Percentiles rank a stretch among this genome's conserved stretches.
Conservation (phyloP, 2,113 vertebrate genomes). For the Geothlypis trichas region DNA sequence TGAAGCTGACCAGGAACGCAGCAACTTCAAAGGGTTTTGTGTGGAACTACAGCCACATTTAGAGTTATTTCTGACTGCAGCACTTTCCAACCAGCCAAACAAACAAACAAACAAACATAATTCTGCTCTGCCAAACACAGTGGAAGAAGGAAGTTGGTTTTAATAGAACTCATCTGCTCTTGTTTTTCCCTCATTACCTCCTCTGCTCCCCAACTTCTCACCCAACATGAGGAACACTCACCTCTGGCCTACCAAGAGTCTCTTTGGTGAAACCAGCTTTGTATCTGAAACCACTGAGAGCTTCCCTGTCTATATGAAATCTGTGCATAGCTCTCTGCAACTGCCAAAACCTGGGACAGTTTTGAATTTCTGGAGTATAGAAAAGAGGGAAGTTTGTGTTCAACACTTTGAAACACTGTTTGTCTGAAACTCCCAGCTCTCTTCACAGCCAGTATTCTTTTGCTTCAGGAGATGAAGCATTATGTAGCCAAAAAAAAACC, state of each 20-base stretch:
- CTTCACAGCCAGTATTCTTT: background rate
- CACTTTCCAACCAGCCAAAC: background rate
- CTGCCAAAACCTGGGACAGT: background rate
- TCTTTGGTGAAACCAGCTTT: background rate
- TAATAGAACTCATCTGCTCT: background rate
- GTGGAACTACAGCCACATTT: background rate
- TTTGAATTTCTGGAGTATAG: background rate
- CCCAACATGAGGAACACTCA: background rate
- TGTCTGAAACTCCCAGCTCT: background rate
- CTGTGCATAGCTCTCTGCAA: background rate
- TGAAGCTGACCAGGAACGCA: background rate
- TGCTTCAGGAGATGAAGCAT: background rate
- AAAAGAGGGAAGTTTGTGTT: background rate
- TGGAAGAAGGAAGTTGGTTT: background rate
- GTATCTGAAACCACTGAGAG: background rate
- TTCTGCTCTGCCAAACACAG: background rate
- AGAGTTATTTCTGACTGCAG: background rate
- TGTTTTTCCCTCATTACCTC: background rate
- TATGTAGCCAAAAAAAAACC: background rate
- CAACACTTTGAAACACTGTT: background rate
- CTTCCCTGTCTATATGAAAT: background rate
- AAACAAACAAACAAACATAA: background rate
- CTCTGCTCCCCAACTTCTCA: background rate
- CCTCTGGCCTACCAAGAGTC: background rate
- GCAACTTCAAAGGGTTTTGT: background rate